Evolutionary conservation across 2,888 invertebrate genomes (phyloP).

Genomic region (Netelia fuscicornis): DNA sequence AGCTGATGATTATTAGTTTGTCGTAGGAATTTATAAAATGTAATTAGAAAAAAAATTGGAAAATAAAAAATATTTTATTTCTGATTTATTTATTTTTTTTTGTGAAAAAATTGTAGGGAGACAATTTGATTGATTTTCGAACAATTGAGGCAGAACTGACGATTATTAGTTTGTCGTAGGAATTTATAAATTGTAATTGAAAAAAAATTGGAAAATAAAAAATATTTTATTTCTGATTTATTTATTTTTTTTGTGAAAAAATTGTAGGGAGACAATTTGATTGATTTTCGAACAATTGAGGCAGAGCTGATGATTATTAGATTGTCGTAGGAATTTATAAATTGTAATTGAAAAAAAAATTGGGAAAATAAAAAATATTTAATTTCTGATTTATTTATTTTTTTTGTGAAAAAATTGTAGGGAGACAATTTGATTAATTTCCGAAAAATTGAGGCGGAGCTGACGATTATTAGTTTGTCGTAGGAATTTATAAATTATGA

Average conservation of each 20-base stretch:
- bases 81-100: too few relatives aligned
- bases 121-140: background rate
- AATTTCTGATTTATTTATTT: too few relatives aligned
- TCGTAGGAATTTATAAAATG: background rate
- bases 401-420: too few relatives aligned
- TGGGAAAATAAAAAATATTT: too few relatives aligned
- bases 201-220: too few relatives aligned
- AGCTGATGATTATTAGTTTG: too few relatives aligned
- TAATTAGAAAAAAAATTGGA: background rate
- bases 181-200: background rate
- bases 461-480: background rate
- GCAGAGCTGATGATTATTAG: too few relatives aligned
- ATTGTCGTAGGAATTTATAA: background rate
- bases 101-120: background rate
- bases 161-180: background rate
- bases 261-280: constrained; percentile 1
- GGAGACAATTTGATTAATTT: constrained; percentile 32
- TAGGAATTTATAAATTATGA: background rate
- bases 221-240: too few relatives aligned
- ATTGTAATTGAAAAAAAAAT: background rate
- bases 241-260: background rate
- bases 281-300: too few relatives aligned
- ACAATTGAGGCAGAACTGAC: too few relatives aligned
- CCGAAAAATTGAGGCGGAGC: background rate
- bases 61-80: background rate